Base-by-base conservation (phyloP, 2,797 vertebrate species). In the Macroramphosus scolopax region DNA sequence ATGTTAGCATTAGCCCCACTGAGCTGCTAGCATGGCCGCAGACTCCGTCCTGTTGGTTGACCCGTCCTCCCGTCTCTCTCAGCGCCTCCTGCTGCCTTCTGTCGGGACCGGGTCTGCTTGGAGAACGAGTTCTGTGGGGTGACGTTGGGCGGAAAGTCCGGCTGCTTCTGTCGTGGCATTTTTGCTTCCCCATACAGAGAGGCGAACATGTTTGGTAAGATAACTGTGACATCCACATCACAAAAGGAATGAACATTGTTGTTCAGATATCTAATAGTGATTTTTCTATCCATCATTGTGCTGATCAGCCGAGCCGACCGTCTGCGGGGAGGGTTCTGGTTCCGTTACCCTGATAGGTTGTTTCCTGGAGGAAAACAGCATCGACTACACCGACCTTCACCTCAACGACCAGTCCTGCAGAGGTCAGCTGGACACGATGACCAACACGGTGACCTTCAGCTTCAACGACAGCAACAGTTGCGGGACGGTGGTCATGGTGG, bases 31-130 rank as follows among this genome's bases (percentile, higher is more conserved):
- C 20, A 22, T 3, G 6, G 20, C 20, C 3, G 6, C 6, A 22
- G 20, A 22, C n/a, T 22, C 20, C 77, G 59, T 72, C 20, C 6
- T 22, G 20, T 22, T 3, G 3, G 3, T 22, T 22, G 20, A n/a
- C n/a, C n/a, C n/a, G n/a, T n/a, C n/a, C n/a, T n/a, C n/a, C n/a
- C n/a, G 25, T 6, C 5, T 26, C 25, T 26, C 8, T 10, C 25
- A 26, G 5, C 17, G 1, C 2, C 9, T 11, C 16, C 25, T n/a
- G 20, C n/a, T 15, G 10, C 15, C 20, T 36, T 26, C 24, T 48
- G 45, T 48, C 30, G 16, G 44, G 8, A 48, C 11, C 12, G 24
- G 12, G 2, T 7, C 3, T 48, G 45, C 33, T 17, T 1, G 1
- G 10, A 15, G 5, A 9, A 48, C 15, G 45, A 48, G 45, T 48